Evolutionary conservation across 2,888 invertebrate species (phyloP).

Genomic region (Amaurobius ferox): DNA sequence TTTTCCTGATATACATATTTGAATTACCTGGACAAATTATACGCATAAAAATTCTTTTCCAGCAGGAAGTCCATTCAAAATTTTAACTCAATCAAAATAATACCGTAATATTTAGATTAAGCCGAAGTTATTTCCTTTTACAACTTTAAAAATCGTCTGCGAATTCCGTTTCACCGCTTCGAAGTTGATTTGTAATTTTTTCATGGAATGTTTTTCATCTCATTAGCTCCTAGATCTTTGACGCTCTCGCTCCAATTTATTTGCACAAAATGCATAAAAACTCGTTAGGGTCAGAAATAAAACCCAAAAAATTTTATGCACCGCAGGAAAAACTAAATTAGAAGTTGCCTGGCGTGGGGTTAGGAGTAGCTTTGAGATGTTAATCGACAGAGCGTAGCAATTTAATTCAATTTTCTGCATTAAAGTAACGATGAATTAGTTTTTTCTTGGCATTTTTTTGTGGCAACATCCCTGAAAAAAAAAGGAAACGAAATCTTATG

Average conservation of each 20-base stretch:
- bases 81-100: constrained; percentile 12
- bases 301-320: constrained; percentile 23
- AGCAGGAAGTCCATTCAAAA: constrained; percentile 5
- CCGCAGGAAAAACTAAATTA: constrained; percentile 68
- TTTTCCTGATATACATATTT: constrained; percentile 4
- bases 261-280: constrained; percentile 35
- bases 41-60: neutral
- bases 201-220: neutral
- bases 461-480: constrained; percentile 12
- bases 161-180: constrained; percentile 8
- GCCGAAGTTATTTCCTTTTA: constrained; percentile 11
- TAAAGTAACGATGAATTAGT: constrained; percentile 47
- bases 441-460: constrained; percentile 51
- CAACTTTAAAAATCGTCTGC: neutral
- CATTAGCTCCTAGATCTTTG: neutral
- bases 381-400: constrained; percentile 57
- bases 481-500: constrained; percentile 8
- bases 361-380: constrained; percentile 60
- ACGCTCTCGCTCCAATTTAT: constrained; percentile 43
- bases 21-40: neutral
- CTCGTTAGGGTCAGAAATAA: constrained; percentile 25
- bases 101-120: constrained; percentile 8
- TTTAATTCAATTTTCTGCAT: constrained; percentile 64
- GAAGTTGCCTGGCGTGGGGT: constrained; percentile 35
- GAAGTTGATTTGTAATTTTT: neutral